These are phyloP conservation scores for Otus sunia DNA, from an alignment of 2,113 vertebrate species.

Conservation along the genomic window DNA sequence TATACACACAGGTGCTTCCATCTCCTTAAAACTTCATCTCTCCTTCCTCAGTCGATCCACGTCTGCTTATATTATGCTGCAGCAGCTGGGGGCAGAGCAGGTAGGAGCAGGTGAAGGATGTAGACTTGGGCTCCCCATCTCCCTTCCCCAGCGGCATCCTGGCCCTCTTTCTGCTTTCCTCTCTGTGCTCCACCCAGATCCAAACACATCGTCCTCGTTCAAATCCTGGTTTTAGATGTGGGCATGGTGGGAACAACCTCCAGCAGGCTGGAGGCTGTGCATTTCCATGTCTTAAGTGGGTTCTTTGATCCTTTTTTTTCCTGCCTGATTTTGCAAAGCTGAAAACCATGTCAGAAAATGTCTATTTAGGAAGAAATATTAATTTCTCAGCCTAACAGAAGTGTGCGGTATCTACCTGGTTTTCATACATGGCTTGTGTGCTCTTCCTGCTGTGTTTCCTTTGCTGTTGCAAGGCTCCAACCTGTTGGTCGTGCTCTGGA, in stretches of 20 bases:
- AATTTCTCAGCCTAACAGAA: fast-evolving
- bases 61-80: background rate
- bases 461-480: background rate
- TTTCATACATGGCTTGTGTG: fast-evolving
- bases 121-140: fast-evolving
- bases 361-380: fast-evolving
- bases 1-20: background rate
- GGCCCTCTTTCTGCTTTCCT: too few species aligned
- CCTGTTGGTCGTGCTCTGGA: background rate
- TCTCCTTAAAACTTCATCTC: background rate
- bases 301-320: background rate
- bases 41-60: fast-evolving
- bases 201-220: fast-evolving
- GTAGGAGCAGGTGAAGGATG: background rate
- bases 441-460: background rate
- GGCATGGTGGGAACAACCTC: background rate
- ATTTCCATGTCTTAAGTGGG: fast-evolving
- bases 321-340: background rate
- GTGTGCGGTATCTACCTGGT: background rate
- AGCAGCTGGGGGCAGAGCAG: background rate
- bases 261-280: background rate
- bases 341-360: background rate
- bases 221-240: background rate
- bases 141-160: background rate
- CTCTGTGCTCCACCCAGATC: fast-evolving